A percentile compares a stretch with the other conserved stretches of the same genome.
Evolutionary conservation across 2,888 invertebrate species (phyloP).

Genomic region (Pteria penguin): DNA sequence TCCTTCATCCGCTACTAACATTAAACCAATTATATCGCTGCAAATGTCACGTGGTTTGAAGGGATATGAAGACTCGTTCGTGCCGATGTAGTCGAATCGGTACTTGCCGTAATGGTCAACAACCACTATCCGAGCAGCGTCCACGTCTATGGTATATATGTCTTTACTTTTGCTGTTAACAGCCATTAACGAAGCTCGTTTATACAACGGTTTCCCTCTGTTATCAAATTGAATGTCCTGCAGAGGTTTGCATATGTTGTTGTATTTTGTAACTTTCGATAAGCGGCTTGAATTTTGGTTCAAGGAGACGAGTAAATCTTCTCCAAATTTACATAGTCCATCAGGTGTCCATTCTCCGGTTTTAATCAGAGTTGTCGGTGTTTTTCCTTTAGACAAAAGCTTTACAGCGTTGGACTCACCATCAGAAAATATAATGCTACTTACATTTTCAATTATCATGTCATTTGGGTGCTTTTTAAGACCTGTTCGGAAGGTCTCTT

Average conservation of each 20-base stretch:
- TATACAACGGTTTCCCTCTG: not conserved
- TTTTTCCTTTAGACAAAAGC: not conserved
- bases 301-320: not conserved
- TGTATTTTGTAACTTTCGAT: not conserved
- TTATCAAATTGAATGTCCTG: not conserved
- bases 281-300: not conserved
- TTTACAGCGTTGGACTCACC: not conserved
- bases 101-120: not conserved
- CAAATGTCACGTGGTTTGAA: not conserved
- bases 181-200: not conserved
- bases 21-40: not conserved
- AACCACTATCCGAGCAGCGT: not conserved
- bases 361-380: not conserved
- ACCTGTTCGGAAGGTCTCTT: not conserved
- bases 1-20: not conserved
- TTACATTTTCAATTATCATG: not conserved
- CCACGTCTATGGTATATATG: not conserved
- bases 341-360: not conserved
- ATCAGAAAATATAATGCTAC: not conserved
- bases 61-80: not conserved
- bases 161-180: not conserved
- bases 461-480: not conserved
- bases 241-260: not conserved
- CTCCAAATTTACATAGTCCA: not conserved
- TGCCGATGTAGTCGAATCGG: not conserved